These are phyloP conservation scores for Melanostoma scalare DNA, from an alignment of 2,888 invertebrate species.

Conservation along the genomic window DNA sequence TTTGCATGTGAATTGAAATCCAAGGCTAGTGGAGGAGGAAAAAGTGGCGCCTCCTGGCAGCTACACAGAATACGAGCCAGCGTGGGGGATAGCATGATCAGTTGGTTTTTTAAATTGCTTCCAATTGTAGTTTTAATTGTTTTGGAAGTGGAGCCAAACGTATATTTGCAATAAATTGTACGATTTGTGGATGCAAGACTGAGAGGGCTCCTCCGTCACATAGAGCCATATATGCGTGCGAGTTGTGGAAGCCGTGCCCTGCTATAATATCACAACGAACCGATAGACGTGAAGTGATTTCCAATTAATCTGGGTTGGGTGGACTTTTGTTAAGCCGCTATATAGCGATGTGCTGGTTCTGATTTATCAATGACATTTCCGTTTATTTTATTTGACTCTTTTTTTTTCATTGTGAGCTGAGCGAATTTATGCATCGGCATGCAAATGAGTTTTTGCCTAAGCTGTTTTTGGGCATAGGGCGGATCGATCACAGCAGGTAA, in stretches of 20 bases:
- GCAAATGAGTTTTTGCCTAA: conserved; percentile 34
- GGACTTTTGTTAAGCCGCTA: conserved; percentile 26
- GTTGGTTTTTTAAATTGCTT: conserved; percentile 44
- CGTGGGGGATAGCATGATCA: conserved; percentile 14
- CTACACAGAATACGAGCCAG: neutral
- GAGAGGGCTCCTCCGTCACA: too few species aligned
- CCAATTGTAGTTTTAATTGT: conserved; percentile 66
- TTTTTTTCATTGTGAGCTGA: conserved; percentile 11
- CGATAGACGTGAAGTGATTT: conserved; percentile 59
- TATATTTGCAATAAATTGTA: conserved; percentile 31
- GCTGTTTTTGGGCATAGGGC: conserved; percentile 29
- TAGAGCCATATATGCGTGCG: neutral
- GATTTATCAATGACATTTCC: conserved; percentile 71
- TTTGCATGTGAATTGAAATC: conserved; percentile 46
- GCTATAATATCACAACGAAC: neutral
- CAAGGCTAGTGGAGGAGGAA: conserved; percentile 35
- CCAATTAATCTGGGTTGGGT: conserved; percentile 53
- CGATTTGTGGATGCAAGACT: conserved; percentile 11
- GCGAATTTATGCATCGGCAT: conserved; percentile 47
- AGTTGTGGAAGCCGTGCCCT: conserved; percentile 45
- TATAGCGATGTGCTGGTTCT: conserved; percentile 39
- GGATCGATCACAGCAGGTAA: conserved; percentile 18
- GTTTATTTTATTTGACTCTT: conserved; percentile 11
- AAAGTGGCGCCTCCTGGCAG: conserved; percentile 57
- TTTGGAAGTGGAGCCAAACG: conserved; percentile 36